Conservation (phyloP, 92 coral and sea anemone species). For the Palythoa grandiflora region DNA sequence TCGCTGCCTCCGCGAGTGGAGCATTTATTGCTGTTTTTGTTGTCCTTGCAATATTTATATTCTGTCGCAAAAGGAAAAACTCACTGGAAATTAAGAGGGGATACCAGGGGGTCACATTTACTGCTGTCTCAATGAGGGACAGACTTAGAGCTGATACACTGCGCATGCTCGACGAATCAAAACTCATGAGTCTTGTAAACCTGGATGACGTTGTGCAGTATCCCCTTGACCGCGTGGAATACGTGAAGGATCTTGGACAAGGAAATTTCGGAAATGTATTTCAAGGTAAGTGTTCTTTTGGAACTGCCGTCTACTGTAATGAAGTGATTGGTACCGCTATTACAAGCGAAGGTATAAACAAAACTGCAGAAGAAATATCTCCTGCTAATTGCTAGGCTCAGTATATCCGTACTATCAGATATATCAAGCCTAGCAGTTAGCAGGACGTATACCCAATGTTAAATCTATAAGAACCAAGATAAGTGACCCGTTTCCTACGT, state of each 20-base stretch:
- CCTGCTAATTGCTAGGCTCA: no score
- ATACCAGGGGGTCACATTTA: conserved; percentile 74
- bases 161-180: conserved; percentile 82
- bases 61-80: conserved; percentile 41
- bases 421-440: no score
- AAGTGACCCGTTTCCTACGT: no score
- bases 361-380: no score
- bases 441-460: no score
- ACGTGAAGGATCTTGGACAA: conserved; percentile 93
- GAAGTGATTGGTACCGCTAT: no score
- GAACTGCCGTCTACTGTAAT: no score
- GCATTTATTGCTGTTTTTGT: neutral
- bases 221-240: conserved; percentile 90
- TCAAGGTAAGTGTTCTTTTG: conserved; percentile 63
- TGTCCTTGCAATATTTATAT: conserved; percentile 31
- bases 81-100: conserved; percentile 39
- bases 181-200: conserved; percentile 80
- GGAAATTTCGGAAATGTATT: conserved; percentile 98
- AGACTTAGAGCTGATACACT: conserved; percentile 84
- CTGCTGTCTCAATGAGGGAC: conserved; percentile 89
- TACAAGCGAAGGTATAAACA: no score
- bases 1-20: neutral
- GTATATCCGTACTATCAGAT: no score
- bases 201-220: conserved; percentile 84
- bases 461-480: no score